Evolutionary conservation across 2,113 vertebrate genomes (phyloP).

Genomic region (Ovibos moschatus): DNA sequence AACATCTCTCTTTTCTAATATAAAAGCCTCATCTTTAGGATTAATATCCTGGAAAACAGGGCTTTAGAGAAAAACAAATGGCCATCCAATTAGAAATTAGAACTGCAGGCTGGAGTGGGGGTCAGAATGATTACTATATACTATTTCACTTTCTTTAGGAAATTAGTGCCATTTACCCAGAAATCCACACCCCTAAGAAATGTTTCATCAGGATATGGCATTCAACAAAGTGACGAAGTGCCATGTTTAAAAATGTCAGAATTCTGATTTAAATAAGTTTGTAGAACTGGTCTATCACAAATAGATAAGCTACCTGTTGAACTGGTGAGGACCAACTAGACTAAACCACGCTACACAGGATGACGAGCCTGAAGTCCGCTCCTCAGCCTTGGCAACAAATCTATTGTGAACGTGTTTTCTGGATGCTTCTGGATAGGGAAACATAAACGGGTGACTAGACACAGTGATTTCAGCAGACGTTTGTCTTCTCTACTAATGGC

Average conservation of each 20-base stretch:
- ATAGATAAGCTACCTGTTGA: not conserved
- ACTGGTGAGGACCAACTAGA: not conserved
- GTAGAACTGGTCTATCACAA: not conserved
- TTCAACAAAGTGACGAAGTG: not conserved
- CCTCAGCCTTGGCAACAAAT: not conserved
- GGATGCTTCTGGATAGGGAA: slow-evolving; percentile 7
- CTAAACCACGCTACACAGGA: not conserved
- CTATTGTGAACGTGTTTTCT: not conserved
- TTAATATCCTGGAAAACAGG: not conserved
- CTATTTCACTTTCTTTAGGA: slow-evolving; percentile 13
- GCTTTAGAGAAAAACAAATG: not conserved
- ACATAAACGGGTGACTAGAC: not conserved
- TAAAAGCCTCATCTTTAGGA: not conserved
- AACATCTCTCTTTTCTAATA: not conserved
- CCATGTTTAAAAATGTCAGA: not conserved
- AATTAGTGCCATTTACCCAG: not conserved
- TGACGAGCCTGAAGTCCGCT: not conserved
- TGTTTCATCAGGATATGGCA: not conserved
- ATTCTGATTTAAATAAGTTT: not conserved
- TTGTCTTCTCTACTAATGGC: not conserved
- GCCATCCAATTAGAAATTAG: not conserved
- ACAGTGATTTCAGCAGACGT: not conserved
- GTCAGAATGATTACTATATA: not conserved
- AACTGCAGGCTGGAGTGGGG: not conserved
- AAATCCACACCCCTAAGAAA: not conserved